Percentiles rank a stretch among this genome's conserved stretches.
Evolutionary conservation across 2,888 invertebrate genomes (phyloP).

Genomic region (Heliothis peltigera): DNA sequence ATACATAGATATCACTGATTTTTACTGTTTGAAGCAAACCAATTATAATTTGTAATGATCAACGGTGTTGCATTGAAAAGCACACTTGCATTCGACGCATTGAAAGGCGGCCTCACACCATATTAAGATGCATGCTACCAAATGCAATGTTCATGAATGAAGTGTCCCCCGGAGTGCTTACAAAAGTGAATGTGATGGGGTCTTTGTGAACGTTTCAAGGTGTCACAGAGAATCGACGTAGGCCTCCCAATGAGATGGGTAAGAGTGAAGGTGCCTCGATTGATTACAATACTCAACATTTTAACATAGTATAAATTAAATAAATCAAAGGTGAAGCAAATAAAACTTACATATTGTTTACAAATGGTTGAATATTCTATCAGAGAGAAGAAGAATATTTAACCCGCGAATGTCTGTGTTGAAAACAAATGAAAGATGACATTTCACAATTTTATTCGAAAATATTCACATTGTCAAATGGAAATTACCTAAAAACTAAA

Average conservation of each 20-base stretch:
- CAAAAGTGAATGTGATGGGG: neutral
- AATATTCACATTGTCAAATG: too few relatives aligned
- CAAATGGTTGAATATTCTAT: too few relatives aligned
- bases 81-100: neutral
- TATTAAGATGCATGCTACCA: conserved; percentile 1
- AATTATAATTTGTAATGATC: neutral
- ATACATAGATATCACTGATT: neutral
- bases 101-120: neutral
- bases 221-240: neutral
- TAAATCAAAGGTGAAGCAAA: too few relatives aligned
- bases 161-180: neutral
- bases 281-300: too few relatives aligned
- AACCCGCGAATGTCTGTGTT: too few relatives aligned
- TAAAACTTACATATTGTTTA: too few relatives aligned
- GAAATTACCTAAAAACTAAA: too few relatives aligned
- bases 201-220: conserved; percentile 2
- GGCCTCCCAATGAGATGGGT: neutral
- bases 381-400: too few relatives aligned
- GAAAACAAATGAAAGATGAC: too few relatives aligned
- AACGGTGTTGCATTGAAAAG: neutral
- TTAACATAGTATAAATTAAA: too few relatives aligned
- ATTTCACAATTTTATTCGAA: too few relatives aligned
- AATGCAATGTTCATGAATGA: neutral
- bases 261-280: neutral
- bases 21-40: neutral